A percentile compares a stretch with the other conserved stretches of the same genome.
Evolutionary conservation across 2,888 invertebrate genomes (phyloP).

Genomic region (Caenorhabditis sp.): DNA sequence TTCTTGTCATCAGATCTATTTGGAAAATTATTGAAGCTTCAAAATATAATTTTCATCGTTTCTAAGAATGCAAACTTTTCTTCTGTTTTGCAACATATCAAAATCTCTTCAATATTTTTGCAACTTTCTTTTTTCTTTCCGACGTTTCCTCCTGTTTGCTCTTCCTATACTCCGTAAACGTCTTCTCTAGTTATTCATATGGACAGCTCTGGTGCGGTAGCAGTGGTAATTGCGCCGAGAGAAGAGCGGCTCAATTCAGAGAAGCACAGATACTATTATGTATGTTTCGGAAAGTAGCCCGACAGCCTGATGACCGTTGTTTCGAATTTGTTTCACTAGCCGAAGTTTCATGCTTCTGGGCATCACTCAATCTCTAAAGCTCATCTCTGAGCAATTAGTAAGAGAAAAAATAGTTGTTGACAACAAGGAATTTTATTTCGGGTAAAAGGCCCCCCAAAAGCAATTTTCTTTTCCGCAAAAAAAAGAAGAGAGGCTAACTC

Average conservation of each 20-base stretch:
- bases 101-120: not conserved
- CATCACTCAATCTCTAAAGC: not conserved
- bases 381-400: conserved; percentile 4
- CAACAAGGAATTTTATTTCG: conserved; percentile 18
- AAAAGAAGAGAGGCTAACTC: conserved; percentile 33
- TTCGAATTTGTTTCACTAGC: not conserved
- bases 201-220: conserved; percentile 19
- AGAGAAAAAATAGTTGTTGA: conserved; percentile 16
- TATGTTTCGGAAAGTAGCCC: conserved; percentile 16
- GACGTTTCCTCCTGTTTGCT: not conserved
- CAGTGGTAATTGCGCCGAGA: conserved; percentile 39
- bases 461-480: conserved; percentile 33
- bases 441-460: not conserved
- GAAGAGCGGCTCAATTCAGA: conserved; percentile 2
- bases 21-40: not conserved
- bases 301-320: conserved; percentile 8
- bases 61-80: too few species aligned
- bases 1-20: conserved; percentile 42
- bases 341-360: not conserved
- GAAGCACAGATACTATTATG: conserved; percentile 35
- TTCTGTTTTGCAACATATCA: not conserved
- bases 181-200: conserved; percentile 49
- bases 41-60: not conserved
- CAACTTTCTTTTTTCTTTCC: not conserved
- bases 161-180: conserved; percentile 8